These are phyloP conservation scores for Limonius californicus DNA, from an alignment of 1,140 invertebrate species.

Conservation along the genomic window DNA sequence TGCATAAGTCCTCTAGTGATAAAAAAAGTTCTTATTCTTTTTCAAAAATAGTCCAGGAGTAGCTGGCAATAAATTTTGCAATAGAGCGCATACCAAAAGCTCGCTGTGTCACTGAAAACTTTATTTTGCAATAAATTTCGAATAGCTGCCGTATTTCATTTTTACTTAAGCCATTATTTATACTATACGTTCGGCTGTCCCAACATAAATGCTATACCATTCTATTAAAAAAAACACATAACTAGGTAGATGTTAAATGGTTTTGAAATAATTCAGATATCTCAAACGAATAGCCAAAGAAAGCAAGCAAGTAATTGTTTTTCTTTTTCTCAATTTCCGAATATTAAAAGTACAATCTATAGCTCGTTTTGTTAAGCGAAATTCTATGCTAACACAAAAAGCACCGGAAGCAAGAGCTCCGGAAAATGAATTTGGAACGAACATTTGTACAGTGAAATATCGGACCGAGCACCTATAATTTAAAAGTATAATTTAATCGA, in stretches of 20 bases:
- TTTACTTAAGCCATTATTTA: too few relatives aligned
- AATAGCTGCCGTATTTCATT: too few relatives aligned
- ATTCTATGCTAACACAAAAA: neutral
- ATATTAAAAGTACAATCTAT: slow-evolving; percentile 3
- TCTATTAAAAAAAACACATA: too few relatives aligned
- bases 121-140: too few relatives aligned
- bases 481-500: slow-evolving; percentile 24
- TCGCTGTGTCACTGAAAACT: too few relatives aligned
- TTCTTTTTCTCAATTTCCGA: neutral
- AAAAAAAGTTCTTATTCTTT: too few relatives aligned
- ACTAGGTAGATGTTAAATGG: neutral
- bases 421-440: slow-evolving; percentile 5
- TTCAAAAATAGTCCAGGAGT: too few relatives aligned
- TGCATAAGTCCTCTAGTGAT: too few relatives aligned
- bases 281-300: neutral
- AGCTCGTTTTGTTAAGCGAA: neutral
- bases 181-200: too few relatives aligned
- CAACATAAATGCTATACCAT: too few relatives aligned
- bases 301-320: neutral
- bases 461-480: slow-evolving; percentile 10
- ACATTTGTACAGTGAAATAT: slow-evolving; percentile 6
- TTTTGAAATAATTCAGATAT: neutral
- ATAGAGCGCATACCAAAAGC: too few relatives aligned
- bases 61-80: too few relatives aligned
- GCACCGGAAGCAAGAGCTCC: neutral